A percentile compares a stretch with the other conserved stretches of the same genome.
phyloP scores from a whole-genome alignment of 2,113 vertebrate genomes.

The human region DNA sequence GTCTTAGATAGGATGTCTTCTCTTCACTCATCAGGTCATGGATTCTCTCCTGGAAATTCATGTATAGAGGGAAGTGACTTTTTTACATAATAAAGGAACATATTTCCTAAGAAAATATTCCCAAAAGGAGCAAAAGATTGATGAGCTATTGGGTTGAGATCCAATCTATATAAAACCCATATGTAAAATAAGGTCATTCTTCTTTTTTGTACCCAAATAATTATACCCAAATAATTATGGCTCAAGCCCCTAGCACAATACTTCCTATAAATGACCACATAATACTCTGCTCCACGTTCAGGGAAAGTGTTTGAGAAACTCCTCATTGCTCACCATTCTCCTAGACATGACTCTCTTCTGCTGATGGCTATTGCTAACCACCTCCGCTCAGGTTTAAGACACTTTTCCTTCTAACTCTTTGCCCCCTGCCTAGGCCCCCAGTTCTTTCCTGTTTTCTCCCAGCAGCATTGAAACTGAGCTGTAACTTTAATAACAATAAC shows the following conservation, averaged over 20 bases:
- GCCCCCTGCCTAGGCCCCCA: not conserved
- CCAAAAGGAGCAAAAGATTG: not conserved
- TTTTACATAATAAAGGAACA: not conserved
- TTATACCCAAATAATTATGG: not conserved
- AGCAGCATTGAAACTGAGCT: not conserved
- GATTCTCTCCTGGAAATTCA: conserved; percentile 14
- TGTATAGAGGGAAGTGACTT: not conserved
- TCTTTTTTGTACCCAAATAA: not conserved
- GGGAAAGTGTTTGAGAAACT: not conserved
- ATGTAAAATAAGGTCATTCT: conserved; percentile 1
- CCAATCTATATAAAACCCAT: not conserved
- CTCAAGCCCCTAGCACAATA: not conserved
- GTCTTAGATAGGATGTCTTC: not conserved
- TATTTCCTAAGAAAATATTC: not conserved
- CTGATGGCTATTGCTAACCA: not conserved
- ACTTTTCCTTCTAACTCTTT: not conserved
- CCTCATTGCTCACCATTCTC: not conserved
- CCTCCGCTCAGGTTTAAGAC: not conserved
- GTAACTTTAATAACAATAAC: not conserved
- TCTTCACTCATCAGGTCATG: not conserved
- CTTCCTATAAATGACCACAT: not conserved
- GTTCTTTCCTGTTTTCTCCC: not conserved
- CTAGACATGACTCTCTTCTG: not conserved
- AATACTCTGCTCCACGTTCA: not conserved
- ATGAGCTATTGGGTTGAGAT: not conserved